Conservation (phyloP, 2,888 invertebrate species). For the Drosophila leonis region DNA sequence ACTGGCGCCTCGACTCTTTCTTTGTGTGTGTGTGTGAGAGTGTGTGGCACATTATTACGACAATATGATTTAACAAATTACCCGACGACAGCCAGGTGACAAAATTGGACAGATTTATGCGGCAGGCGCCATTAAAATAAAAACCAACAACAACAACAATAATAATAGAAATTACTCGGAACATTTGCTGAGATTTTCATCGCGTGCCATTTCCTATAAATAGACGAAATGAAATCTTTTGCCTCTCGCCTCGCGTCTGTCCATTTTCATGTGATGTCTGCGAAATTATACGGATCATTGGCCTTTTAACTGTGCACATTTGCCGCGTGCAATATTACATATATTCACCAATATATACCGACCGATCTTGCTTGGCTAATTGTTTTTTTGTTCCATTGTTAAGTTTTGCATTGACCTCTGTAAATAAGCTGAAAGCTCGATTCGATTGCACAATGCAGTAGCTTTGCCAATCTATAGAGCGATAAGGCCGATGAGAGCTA, state of each 20-base stretch:
- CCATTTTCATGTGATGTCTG: slow-evolving; percentile 26
- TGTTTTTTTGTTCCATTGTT: neutral
- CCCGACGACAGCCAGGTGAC: slow-evolving; percentile 65
- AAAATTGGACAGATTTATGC: slow-evolving; percentile 60
- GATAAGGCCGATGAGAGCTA: too few species aligned
- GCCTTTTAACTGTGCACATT: slow-evolving; percentile 25
- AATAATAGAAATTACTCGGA: neutral
- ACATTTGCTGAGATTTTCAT: slow-evolving; percentile 12
- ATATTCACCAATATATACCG: neutral
- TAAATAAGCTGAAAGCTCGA: neutral
- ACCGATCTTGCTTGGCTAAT: slow-evolving; percentile 1
- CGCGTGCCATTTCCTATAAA: slow-evolving; percentile 62
- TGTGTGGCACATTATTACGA: slow-evolving; percentile 11
- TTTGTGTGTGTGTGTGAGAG: neutral
- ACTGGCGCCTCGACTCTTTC: slow-evolving; percentile 1
- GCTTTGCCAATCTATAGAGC: neutral
- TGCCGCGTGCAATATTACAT: slow-evolving; percentile 2
- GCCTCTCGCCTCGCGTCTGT: neutral
- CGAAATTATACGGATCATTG: slow-evolving; percentile 36
- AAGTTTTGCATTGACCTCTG: neutral
- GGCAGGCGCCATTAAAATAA: slow-evolving; percentile 18
- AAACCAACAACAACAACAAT: neutral
- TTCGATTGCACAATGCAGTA: neutral
- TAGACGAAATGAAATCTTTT: slow-evolving; percentile 24
- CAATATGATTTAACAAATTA: slow-evolving; percentile 66